Evolutionary conservation across 1,140 invertebrate genomes (phyloP), one percentile per base, ranked within the genome.

Genomic region (Drosophila kikkawai): DNA sequence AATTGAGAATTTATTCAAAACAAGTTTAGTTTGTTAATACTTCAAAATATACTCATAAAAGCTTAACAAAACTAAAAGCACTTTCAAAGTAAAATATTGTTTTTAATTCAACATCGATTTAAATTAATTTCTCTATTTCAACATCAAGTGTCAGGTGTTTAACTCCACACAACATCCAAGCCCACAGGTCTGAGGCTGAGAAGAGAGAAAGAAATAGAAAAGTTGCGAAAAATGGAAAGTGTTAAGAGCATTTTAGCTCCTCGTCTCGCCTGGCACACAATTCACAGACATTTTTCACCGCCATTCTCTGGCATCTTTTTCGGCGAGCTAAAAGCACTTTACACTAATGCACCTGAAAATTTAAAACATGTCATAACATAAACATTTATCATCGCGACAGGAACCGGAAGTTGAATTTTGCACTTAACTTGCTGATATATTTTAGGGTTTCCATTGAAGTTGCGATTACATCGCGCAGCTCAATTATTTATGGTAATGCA

Each of bases 261-360:
- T 88, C 80, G 76, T 67, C 61, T 73, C 60, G 59, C 41, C 53
- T 26, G 57, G 51, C 73, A 50, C 67, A 73, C 69, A 76, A 65
- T 56, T 55, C 67, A 73, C 67, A 73, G 66, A 74, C 84, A 80
- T 83, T 87, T 87, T 80, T 88, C 76, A 57, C 58, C 85, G 51
- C 53, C 66, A 63, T 88, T 79, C 67, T 51, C 58, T 81, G 61
- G 65, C 60, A 67, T 79, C 79, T 79, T 90, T 80, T 75, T 74
- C 65, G 75, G 77, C 53, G 75, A 75, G 79, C 59, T 15, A 82
- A 87, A 90, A 90, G 82, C 85, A 90, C 85, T 90, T 91, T 90
- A 76, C 85, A 90, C 85, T 90, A 90, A 90, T 90, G 85, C 85
- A 90, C 86, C 81, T 90, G 83, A 80, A 90, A 90, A 85, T 90